Conservation (phyloP, 1,140 invertebrate genomes). For the Pseudomyrmex sp. region DNA sequence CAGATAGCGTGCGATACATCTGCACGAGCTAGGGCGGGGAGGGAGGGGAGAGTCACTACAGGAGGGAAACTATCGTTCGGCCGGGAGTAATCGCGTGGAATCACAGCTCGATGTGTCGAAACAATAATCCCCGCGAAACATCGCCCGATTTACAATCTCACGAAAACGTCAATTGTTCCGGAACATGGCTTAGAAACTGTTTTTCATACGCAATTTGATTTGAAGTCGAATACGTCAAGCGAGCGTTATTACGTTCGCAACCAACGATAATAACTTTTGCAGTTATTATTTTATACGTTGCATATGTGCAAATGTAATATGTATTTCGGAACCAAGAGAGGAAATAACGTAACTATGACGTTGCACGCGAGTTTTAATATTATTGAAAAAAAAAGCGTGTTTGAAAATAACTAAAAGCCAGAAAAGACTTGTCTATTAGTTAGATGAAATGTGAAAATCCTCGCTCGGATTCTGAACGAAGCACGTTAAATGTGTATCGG, state of each 20-base stretch:
- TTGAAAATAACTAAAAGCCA: background rate
- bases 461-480: background rate
- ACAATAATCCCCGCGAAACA: constrained; percentile 12
- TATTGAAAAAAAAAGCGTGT: background rate
- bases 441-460: background rate
- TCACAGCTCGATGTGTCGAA: constrained; percentile 60
- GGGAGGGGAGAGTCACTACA: background rate
- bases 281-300: background rate
- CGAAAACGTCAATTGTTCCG: background rate
- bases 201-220: too few relatives aligned
- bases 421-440: constrained; percentile 8
- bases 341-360: background rate
- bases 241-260: background rate
- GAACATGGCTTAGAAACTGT: background rate
- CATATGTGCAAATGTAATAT: background rate
- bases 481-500: constrained; percentile 14
- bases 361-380: background rate
- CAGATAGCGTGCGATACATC: constrained; percentile 22
- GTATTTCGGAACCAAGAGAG: background rate
- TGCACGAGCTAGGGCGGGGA: background rate
- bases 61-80: constrained; percentile 46
- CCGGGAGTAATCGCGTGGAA: constrained; percentile 62
- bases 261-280: background rate
- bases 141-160: constrained; percentile 36
- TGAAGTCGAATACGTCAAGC: too few relatives aligned